Evolutionary conservation across 2,797 vertebrate genomes (phyloP).

Genomic region (Myripristis jacobus): DNA sequence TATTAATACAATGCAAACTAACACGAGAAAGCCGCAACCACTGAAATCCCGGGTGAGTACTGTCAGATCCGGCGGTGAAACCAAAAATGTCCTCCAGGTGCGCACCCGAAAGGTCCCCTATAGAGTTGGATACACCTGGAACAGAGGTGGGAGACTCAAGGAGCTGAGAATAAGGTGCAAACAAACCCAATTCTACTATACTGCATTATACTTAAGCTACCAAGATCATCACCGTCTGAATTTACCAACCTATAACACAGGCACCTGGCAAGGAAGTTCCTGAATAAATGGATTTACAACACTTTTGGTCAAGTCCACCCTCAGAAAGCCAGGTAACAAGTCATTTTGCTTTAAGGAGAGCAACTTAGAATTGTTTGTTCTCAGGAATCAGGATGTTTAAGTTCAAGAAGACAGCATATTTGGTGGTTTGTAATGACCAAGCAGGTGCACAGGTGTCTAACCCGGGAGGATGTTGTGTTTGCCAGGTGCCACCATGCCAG

Average conservation of each 20-base stretch:
- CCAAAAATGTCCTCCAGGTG: slow-evolving; percentile 43
- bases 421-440: not conserved
- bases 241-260: slow-evolving; percentile 68
- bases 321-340: slow-evolving; percentile 86
- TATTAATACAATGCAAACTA: slow-evolving; percentile 54
- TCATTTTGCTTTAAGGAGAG: not conserved
- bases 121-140: slow-evolving; percentile 77
- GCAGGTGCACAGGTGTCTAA: not conserved
- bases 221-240: not conserved
- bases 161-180: slow-evolving; percentile 86
- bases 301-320: slow-evolving; percentile 90
- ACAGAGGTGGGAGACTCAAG: slow-evolving; percentile 84
- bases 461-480: slow-evolving; percentile 3
- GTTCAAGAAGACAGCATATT: not conserved
- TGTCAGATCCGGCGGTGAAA: slow-evolving; percentile 16
- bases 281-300: slow-evolving; percentile 88
- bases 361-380: not conserved
- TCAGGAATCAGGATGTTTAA: not conserved
- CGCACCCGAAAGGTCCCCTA: slow-evolving; percentile 51
- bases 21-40: slow-evolving; percentile 20
- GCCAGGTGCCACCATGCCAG: slow-evolving; percentile 82
- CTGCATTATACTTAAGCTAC: not conserved
- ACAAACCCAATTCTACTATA: too few species aligned
- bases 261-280: slow-evolving; percentile 90
- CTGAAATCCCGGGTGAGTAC: not conserved